phyloP scores from a whole-genome alignment of 2,797 vertebrate species.

The Yasuhikotakia modesta region DNA sequence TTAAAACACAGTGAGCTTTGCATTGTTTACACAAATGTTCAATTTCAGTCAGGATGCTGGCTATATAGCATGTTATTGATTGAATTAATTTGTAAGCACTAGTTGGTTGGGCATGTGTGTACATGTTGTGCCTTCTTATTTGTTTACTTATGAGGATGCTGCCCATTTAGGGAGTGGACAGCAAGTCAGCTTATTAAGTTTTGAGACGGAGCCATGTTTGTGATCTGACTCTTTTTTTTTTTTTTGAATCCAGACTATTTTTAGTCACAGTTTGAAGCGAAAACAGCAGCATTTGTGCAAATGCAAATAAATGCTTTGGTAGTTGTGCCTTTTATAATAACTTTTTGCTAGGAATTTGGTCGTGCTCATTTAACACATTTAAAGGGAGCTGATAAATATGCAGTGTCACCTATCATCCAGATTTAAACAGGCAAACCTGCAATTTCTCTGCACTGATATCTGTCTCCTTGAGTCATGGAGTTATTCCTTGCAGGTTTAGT shows the following conservation, averaged over 20 bases:
- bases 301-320: slow-evolving; percentile 11
- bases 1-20: not conserved
- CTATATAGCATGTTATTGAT: too few relatives aligned
- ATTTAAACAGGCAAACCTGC: slow-evolving; percentile 28
- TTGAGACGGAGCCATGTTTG: not conserved
- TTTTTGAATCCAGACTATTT: slow-evolving; percentile 4
- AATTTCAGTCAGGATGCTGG: too few relatives aligned
- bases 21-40: too few relatives aligned
- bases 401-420: not conserved
- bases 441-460: slow-evolving; percentile 33
- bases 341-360: not conserved
- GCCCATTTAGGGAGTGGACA: not conserved
- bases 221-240: not conserved
- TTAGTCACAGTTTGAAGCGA: slow-evolving; percentile 3
- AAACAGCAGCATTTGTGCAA: not conserved
- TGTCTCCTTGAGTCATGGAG: slow-evolving; percentile 16
- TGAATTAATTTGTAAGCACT: too few relatives aligned
- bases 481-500: slow-evolving; percentile 52
- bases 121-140: not conserved
- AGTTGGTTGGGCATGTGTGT: too few relatives aligned
- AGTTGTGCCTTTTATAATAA: not conserved
- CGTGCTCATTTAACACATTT: not conserved
- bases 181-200: not conserved
- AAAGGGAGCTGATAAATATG: slow-evolving; percentile 25
- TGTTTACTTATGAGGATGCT: not conserved